These are phyloP conservation scores for Pangasianodon gigas DNA, from an alignment of 2,113 vertebrate genomes.

Conservation along the genomic window DNA sequence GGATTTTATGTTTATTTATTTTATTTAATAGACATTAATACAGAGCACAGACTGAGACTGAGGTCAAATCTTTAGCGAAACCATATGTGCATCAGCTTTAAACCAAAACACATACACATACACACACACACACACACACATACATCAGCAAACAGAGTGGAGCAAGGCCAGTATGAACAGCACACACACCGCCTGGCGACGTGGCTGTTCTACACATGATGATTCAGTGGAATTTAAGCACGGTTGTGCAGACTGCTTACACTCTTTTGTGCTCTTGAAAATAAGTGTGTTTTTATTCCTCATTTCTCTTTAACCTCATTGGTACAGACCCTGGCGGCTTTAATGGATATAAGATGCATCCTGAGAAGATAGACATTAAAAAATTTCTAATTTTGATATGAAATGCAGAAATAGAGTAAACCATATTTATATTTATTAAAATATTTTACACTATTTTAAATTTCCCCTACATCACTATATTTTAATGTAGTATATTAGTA, in stretches of 20 bases:
- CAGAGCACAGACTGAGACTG: not conserved
- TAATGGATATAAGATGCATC: not conserved
- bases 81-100: not conserved
- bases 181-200: not conserved
- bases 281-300: not conserved
- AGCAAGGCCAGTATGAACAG: not conserved
- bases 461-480: not conserved
- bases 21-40: slow-evolving; percentile 31
- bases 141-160: not conserved
- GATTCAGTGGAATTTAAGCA: not conserved
- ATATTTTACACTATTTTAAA: not conserved
- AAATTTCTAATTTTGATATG: not conserved
- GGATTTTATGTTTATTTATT: slow-evolving; percentile 14
- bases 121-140: not conserved
- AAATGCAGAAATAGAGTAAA: not conserved
- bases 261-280: not conserved
- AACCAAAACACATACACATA: not conserved
- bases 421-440: not conserved
- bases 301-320: not conserved
- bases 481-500: not conserved
- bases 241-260: not conserved
- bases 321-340: not conserved
- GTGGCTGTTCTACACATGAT: not conserved
- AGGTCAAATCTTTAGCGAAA: not conserved
- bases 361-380: not conserved